Evolutionary conservation across 2,797 vertebrate species (phyloP), one percentile per base, ranked within the genome.

Genomic region (Mastacembelus armatus): DNA sequence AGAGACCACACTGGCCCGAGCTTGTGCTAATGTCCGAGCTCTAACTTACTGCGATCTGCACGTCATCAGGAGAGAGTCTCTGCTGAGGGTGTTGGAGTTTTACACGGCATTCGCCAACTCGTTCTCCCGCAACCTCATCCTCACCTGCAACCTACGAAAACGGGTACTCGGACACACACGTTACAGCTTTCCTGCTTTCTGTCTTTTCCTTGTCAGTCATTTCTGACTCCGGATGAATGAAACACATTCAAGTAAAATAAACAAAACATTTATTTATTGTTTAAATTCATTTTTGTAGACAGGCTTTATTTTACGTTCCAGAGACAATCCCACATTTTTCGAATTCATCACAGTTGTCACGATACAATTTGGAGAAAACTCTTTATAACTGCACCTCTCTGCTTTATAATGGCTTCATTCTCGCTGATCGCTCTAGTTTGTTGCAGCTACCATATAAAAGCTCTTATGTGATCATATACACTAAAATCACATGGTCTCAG

Each of bases 11-110:
- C 89, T 93, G 78, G 96, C 97, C 45, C 96, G 97, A 0, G 95
- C 97, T 0, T 98, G 96, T 71, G 97, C 97, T 16, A 99, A 99
- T 0, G 97, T 99, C 0, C 92, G 97, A 24, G 96, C 97, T 0
- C 88, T 99, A 86, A 99, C 97, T 0, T 99, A 99, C 92, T 99
- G 97, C 32, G 97, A 99, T 74, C 92, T 99, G 80, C 97, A 99
- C 56, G 95, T 99, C 77, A 99, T 99, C 86, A 94, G 94, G 71
- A 89, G 96, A 52, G 97, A 98, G 19, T 95, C 97, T 27, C 91
- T 99, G 91, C 93, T 97, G 15, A 97, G 95, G 84, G 97, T 99
- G 70, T 79, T 99, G 90, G 97, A 98, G 73, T 99, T 99, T 19
- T 98, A 99, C 59, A 98, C 97, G 0, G 95, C 96, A 0, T 99